Conservation (phyloP, 1,140 invertebrate genomes). For the Brachionus sp. region DNA sequence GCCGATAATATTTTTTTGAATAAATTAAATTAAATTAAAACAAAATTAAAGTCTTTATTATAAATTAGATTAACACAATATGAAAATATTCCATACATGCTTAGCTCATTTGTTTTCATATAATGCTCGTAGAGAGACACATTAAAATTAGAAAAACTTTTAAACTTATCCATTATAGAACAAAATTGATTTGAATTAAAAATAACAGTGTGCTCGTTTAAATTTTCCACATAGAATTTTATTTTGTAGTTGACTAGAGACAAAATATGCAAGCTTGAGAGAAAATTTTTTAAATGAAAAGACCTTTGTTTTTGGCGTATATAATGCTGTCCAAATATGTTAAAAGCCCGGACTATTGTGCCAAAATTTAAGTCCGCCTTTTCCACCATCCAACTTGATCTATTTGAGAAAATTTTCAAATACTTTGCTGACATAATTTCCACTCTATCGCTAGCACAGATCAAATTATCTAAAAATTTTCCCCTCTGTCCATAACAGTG, state of each 20-base stretch:
- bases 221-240: neutral
- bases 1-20: too few relatives aligned
- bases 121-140: neutral
- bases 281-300: neutral
- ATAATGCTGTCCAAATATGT: neutral
- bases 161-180: neutral
- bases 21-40: too few relatives aligned
- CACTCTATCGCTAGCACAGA: neutral
- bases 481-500: neutral
- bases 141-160: neutral
- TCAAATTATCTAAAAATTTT: neutral
- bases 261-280: neutral
- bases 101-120: neutral
- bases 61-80: too few relatives aligned
- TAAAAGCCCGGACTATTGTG: neutral
- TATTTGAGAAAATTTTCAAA: neutral
- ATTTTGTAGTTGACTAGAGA: neutral
- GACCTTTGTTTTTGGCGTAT: neutral
- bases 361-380: neutral
- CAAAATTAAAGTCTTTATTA: too few relatives aligned
- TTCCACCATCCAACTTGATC: neutral
- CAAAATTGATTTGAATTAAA: neutral
- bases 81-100: neutral
- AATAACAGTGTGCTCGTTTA: neutral
- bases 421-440: neutral